These are phyloP conservation scores for Diachrysia chrysitis DNA, from an alignment of 2,888 invertebrate genomes.

Conservation along the genomic window DNA sequence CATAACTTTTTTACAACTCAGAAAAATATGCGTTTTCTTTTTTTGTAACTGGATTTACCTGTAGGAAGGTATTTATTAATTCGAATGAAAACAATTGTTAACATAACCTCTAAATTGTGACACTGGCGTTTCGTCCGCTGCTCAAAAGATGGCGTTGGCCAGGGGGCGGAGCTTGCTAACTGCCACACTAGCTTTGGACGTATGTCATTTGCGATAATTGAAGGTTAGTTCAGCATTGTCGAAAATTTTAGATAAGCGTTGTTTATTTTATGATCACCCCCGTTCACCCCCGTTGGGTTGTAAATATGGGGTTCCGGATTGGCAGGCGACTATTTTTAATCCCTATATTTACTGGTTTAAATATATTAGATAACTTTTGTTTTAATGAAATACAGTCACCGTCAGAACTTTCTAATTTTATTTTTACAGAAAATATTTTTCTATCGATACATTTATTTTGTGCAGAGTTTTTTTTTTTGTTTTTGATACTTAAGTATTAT, in stretches of 20 bases:
- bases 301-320: constrained; percentile 65
- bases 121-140: constrained; percentile 40
- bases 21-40: constrained; percentile 25
- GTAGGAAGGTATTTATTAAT: constrained; percentile 10
- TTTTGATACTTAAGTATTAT: constrained; percentile 9
- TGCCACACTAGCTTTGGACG: constrained; percentile 66
- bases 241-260: constrained; percentile 72
- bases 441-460: background rate
- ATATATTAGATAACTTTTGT: constrained; percentile 43
- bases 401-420: constrained; percentile 24
- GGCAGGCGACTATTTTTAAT: constrained; percentile 62
- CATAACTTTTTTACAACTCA: constrained; percentile 11
- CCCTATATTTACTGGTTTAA: constrained; percentile 59
- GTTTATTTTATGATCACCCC: constrained; percentile 70
- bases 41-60: constrained; percentile 13
- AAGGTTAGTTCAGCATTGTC: constrained; percentile 69
- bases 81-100: constrained; percentile 31
- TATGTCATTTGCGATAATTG: constrained; percentile 71
- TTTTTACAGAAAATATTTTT: constrained; percentile 7
- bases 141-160: constrained; percentile 72
- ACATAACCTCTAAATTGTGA: constrained; percentile 75
- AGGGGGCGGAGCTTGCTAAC: constrained; percentile 71
- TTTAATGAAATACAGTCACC: constrained; percentile 45
- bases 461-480: constrained; percentile 10
- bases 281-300: constrained; percentile 49